A percentile compares a stretch with the other conserved stretches of the same genome.
Conservation (phyloP, 2,888 invertebrate species). For the Drosophila tanythrix region DNA sequence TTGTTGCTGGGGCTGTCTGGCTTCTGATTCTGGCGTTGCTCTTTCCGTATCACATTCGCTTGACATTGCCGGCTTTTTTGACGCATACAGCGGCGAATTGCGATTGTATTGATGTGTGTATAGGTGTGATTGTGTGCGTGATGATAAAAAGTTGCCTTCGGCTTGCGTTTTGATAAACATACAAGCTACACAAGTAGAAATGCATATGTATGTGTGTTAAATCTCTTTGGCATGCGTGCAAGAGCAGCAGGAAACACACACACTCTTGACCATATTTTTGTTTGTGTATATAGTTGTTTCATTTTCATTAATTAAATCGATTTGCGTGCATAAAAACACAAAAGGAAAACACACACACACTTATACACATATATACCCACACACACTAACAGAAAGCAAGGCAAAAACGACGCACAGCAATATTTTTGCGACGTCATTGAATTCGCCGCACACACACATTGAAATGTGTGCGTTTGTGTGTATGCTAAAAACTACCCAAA, state of each 20-base stretch:
- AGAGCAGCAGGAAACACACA: slow-evolving; percentile 23
- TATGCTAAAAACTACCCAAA: slow-evolving; percentile 48
- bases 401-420: slow-evolving; percentile 56
- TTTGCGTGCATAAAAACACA: slow-evolving; percentile 60
- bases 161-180: slow-evolving; percentile 50
- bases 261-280: slow-evolving; percentile 6
- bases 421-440: slow-evolving; percentile 79
- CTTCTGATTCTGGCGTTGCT: slow-evolving; percentile 40
- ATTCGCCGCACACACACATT: slow-evolving; percentile 71
- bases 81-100: slow-evolving; percentile 54
- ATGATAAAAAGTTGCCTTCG: slow-evolving; percentile 40
- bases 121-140: slow-evolving; percentile 9
- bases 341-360: slow-evolving; percentile 31
- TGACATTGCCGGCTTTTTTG: slow-evolving; percentile 63
- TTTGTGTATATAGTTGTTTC: slow-evolving; percentile 28
- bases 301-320: slow-evolving; percentile 69
- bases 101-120: slow-evolving; percentile 19
- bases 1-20: slow-evolving; percentile 37
- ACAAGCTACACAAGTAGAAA: slow-evolving; percentile 17
- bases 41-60: slow-evolving; percentile 42
- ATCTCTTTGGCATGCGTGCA: slow-evolving; percentile 29
- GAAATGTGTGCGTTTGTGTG: slow-evolving; percentile 34
- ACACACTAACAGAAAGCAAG: slow-evolving; percentile 18
- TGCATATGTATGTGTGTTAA: slow-evolving; percentile 33
- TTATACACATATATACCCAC: slow-evolving; percentile 9